These are phyloP conservation scores for Rattus rattus DNA, from an alignment of 2,113 vertebrate species.

Conservation along the genomic window DNA sequence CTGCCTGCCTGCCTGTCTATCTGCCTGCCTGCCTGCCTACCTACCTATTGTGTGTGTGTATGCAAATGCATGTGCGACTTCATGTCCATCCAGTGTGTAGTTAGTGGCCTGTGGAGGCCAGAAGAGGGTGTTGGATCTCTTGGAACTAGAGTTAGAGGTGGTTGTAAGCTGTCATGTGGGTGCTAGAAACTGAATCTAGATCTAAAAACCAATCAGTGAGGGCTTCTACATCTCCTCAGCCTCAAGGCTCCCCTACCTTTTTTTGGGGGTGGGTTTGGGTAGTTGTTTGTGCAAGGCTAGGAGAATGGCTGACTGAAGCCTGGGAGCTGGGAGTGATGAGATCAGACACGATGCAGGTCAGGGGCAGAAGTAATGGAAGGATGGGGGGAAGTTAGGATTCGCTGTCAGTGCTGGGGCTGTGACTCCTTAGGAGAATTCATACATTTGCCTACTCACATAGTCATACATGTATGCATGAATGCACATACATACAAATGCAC, in stretches of 20 bases:
- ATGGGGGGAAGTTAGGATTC: not conserved
- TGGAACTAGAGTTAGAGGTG: not conserved
- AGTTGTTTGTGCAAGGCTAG: not conserved
- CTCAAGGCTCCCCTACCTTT: not conserved
- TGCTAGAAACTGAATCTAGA: not conserved
- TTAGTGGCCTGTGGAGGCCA: not conserved
- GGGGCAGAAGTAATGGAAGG: not conserved
- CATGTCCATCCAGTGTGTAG: not conserved
- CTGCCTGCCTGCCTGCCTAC: no score
- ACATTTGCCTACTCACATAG: accelerated
- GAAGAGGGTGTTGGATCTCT: not conserved
- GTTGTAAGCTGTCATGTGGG: not conserved
- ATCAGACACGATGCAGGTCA: not conserved
- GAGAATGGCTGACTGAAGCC: not conserved
- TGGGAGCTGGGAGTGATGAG: no score
- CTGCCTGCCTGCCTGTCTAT: no score
- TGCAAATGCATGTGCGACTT: not conserved
- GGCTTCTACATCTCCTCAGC: not conserved
- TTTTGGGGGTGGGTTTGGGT: not conserved
- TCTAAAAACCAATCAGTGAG: not conserved
- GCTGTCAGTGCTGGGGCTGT: not conserved
- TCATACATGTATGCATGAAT: not conserved
- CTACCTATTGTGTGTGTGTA: not conserved
- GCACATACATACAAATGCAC: not conserved
- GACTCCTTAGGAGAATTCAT: not conserved